These are phyloP conservation scores for Cryptus armator DNA, from an alignment of 2,888 invertebrate species.

Conservation along the genomic window DNA sequence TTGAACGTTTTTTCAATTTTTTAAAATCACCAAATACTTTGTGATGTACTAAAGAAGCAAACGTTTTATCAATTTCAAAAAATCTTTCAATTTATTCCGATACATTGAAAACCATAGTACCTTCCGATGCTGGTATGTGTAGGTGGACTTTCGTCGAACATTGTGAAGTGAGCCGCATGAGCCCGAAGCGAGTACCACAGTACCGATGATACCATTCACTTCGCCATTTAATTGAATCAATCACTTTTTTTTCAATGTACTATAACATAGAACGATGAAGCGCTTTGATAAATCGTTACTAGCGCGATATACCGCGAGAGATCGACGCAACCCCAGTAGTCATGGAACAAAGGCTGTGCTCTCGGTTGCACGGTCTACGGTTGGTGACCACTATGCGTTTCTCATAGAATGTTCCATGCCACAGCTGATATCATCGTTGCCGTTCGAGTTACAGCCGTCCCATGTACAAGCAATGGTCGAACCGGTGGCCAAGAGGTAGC, in stretches of 20 bases:
- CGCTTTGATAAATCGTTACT: neutral
- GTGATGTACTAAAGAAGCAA: no score
- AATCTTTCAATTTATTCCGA: no score
- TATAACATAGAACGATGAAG: neutral
- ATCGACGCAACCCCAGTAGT: neutral
- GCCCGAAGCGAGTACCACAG: no score
- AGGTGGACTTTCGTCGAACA: no score
- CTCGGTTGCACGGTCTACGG: neutral
- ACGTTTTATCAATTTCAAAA: no score
- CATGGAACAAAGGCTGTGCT: slow-evolving; percentile 5
- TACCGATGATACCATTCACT: no score
- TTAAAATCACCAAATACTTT: no score
- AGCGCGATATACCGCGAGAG: neutral
- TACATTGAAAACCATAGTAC: no score
- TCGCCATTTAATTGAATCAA: neutral
- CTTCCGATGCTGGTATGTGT: no score
- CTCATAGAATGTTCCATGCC: slow-evolving; percentile 23
- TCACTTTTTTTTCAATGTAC: neutral
- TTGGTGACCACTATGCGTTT: neutral
- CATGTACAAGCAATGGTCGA: neutral
- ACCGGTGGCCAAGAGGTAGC: slow-evolving; percentile 14
- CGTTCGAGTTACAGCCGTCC: slow-evolving; percentile 28
- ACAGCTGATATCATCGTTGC: slow-evolving; percentile 40
- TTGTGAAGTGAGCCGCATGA: no score
- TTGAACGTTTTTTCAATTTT: no score